phyloP scores from a whole-genome alignment of 2,113 vertebrate genomes.

The Oryzias melastigma region DNA sequence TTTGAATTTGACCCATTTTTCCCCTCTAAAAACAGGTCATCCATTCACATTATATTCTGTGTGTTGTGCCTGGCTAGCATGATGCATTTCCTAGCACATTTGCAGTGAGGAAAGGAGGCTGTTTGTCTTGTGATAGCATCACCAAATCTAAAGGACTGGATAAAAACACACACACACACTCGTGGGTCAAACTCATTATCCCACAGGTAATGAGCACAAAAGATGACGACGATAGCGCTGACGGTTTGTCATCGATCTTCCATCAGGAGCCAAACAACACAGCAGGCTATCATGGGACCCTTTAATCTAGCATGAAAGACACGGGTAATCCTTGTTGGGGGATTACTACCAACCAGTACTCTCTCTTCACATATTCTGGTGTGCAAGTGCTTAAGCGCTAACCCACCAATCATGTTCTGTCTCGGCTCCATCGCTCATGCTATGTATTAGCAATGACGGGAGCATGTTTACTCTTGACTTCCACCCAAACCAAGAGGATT shows the following conservation, averaged over 20 bases:
- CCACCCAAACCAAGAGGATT: conserved; percentile 41
- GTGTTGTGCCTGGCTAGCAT: conserved; percentile 15
- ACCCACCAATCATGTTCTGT: conserved; percentile 48
- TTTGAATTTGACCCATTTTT: conserved; percentile 10
- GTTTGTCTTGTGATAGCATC: conserved; percentile 17
- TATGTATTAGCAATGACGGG: conserved; percentile 33
- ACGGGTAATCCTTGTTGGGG: conserved; percentile 64
- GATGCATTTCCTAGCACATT: conserved; percentile 46
- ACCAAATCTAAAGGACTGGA: conserved; percentile 17
- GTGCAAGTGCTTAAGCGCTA: conserved; percentile 52
- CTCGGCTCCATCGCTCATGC: conserved; percentile 44
- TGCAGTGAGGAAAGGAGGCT: conserved; percentile 15
- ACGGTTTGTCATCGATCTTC: conserved; percentile 46
- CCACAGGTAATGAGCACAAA: conserved; percentile 11
- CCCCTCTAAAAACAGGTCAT: conserved; percentile 35
- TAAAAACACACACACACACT: conserved; percentile 16
- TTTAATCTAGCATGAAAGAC: conserved; percentile 68
- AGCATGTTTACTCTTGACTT: conserved; percentile 51
- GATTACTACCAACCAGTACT: conserved; percentile 57
- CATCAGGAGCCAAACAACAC: conserved; percentile 24
- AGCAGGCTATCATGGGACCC: conserved; percentile 46
- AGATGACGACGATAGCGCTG: conserved; percentile 15
- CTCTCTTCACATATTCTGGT: conserved; percentile 39
- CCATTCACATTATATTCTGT: conserved; percentile 39
- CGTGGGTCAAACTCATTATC: conserved; percentile 9